phyloP scores from a whole-genome alignment of 92 coral and sea anemone species.

The Zoanthus sociatus region DNA sequence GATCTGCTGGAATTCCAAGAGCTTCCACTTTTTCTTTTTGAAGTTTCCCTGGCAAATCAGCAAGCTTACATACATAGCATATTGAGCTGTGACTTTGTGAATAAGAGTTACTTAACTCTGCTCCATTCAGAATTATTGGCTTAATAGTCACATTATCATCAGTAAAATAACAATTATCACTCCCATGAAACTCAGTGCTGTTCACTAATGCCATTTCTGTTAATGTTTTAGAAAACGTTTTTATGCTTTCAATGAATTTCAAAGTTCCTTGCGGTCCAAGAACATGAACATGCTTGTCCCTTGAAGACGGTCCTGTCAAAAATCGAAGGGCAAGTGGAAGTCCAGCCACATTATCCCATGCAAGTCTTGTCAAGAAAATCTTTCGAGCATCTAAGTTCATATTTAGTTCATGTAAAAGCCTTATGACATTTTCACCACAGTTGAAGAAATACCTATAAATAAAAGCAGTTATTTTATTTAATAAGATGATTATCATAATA shows the following conservation, averaged over 20 bases:
- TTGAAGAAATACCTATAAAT: conserved; percentile 83
- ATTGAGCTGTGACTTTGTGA: conserved; percentile 41
- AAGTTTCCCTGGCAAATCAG: conserved; percentile 75
- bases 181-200: conserved; percentile 45
- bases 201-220: conserved; percentile 37
- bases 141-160: conserved; percentile 70
- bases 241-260: conserved; percentile 60
- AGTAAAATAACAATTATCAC: conserved; percentile 28
- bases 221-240: conserved; percentile 58
- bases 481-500: not conserved
- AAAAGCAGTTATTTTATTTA: not conserved
- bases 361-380: conserved; percentile 78
- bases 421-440: conserved; percentile 83
- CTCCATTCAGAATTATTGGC: conserved; percentile 55
- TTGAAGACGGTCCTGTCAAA: conserved; percentile 51
- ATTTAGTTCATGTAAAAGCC: conserved; percentile 74
- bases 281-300: conserved; percentile 55
- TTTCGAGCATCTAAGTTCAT: conserved; percentile 63
- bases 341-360: conserved; percentile 87
- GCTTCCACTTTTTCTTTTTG: conserved; percentile 69
- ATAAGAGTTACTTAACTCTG: not conserved
- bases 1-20: conserved; percentile 69
- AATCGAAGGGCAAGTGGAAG: conserved; percentile 65
- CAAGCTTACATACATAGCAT: conserved; percentile 81
- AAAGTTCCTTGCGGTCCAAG: conserved; percentile 73